Conservation (phyloP, 2,797 vertebrate genomes). For the Ptychadena robeensis region DNA sequence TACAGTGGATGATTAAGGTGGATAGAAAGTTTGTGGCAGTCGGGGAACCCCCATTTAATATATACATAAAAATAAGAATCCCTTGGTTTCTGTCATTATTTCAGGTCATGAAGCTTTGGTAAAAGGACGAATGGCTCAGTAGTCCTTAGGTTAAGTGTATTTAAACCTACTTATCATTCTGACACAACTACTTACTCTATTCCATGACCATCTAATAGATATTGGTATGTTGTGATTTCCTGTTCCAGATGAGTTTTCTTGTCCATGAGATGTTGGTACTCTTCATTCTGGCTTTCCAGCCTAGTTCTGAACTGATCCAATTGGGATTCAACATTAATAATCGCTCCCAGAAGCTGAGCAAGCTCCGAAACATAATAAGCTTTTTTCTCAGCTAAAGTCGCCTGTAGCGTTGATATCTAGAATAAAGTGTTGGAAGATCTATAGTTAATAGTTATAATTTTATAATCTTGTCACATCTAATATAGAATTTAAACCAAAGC, state of each 20-base stretch:
- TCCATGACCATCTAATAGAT: slow-evolving; percentile 3
- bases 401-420: slow-evolving; percentile 30
- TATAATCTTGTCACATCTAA: neutral
- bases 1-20: too few relatives aligned
- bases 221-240: slow-evolving; percentile 73
- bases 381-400: slow-evolving; percentile 8
- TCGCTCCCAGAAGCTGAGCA: slow-evolving; percentile 69
- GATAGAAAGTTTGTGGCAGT: too few relatives aligned
- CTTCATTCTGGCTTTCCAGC: slow-evolving; percentile 68
- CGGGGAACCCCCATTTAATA: too few relatives aligned
- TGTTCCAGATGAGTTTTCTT: slow-evolving; percentile 80
- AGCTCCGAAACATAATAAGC: slow-evolving; percentile 64
- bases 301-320: slow-evolving; percentile 66
- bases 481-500: too few relatives aligned
- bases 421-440: neutral
- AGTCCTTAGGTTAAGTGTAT: too few relatives aligned
- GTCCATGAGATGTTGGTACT: slow-evolving; percentile 78
- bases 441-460: neutral
- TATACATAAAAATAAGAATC: too few relatives aligned
- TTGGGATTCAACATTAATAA: slow-evolving; percentile 72
- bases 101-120: too few relatives aligned
- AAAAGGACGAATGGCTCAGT: too few relatives aligned
- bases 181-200: slow-evolving; percentile 8
- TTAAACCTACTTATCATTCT: too few relatives aligned
- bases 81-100: too few relatives aligned